Evolutionary conservation across 2,113 vertebrate genomes (phyloP).

Genomic region (Prolemur simus): DNA sequence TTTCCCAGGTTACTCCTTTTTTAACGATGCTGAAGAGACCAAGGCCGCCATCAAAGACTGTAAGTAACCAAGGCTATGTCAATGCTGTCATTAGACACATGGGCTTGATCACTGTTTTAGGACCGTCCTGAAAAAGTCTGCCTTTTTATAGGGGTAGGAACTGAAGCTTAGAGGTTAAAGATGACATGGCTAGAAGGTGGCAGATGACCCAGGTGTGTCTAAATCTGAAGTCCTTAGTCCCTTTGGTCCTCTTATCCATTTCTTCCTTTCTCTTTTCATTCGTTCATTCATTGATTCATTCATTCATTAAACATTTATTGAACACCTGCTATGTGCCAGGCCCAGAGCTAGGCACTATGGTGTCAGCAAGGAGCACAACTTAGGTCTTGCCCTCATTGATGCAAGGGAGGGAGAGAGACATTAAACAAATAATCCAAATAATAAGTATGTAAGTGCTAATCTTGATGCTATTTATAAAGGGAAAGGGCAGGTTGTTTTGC

Average conservation of each 20-base stretch:
- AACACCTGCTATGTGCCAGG: not conserved
- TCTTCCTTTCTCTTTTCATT: not conserved
- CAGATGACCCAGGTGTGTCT: not conserved
- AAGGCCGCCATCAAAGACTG: conserved; percentile 71
- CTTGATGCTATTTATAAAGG: not conserved
- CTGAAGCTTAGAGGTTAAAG: not conserved
- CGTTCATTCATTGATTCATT: not conserved
- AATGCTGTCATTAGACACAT: rapidly evolving
- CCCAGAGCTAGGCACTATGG: not conserved
- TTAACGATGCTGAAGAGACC: conserved; percentile 72
- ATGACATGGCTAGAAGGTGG: not conserved
- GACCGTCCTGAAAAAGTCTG: not conserved
- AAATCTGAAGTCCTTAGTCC: not conserved
- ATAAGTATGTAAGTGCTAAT: not conserved
- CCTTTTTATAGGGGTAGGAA: not conserved
- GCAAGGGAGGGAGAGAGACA: not conserved
- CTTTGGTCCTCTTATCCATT: not conserved
- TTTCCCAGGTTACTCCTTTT: conserved; percentile 72
- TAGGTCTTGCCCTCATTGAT: not conserved
- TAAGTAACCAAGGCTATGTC: conserved; percentile 60
- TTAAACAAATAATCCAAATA: not conserved
- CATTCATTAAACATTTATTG: not conserved
- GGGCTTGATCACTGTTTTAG: not conserved
- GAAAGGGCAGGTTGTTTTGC: not conserved
- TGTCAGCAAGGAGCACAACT: not conserved